Conservation (phyloP, 2,888 invertebrate genomes). For the Aquatica leii region DNA sequence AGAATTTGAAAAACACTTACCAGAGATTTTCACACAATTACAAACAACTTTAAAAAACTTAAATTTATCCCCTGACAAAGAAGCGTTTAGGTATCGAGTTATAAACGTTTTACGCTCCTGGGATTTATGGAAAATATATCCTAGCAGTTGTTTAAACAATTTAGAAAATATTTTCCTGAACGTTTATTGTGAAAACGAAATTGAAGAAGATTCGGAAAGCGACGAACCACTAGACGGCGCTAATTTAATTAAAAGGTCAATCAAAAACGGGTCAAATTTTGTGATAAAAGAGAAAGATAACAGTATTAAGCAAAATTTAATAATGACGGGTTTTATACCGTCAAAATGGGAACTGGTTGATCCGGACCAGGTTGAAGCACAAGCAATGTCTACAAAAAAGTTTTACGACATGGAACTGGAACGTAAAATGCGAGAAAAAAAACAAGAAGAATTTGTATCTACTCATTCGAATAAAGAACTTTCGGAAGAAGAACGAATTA, state of each 20-base stretch:
- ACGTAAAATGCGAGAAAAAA: slow-evolving; percentile 51
- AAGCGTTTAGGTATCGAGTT: slow-evolving; percentile 88
- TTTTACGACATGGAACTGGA: slow-evolving; percentile 71
- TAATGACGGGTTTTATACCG: slow-evolving; percentile 76
- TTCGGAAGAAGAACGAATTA: slow-evolving; percentile 25
- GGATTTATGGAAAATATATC: slow-evolving; percentile 96
- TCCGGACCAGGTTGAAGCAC: slow-evolving; percentile 78
- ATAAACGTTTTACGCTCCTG: slow-evolving; percentile 89
- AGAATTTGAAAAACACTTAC: slow-evolving; percentile 79
- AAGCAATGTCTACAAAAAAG: slow-evolving; percentile 84
- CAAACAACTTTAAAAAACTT: slow-evolving; percentile 73
- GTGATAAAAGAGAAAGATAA: slow-evolving; percentile 6
- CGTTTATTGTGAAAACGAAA: slow-evolving; percentile 51
- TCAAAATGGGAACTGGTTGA: slow-evolving; percentile 97
- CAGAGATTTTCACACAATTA: slow-evolving; percentile 77
- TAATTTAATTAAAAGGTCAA: slow-evolving; percentile 52
- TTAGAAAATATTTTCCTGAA: slow-evolving; percentile 90
- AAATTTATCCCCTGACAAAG: slow-evolving; percentile 82
- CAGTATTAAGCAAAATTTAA: slow-evolving; percentile 46
- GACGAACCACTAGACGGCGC: slow-evolving; percentile 58
- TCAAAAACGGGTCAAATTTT: slow-evolving; percentile 40
- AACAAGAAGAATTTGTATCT: slow-evolving; percentile 68
- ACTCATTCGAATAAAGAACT: slow-evolving; percentile 16
- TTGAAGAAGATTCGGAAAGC: slow-evolving; percentile 55
- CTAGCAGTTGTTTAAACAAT: slow-evolving; percentile 83